Evolutionary conservation across 2,888 invertebrate genomes (phyloP), one percentile per base, ranked within the genome.

Genomic region (Amiota minor): DNA sequence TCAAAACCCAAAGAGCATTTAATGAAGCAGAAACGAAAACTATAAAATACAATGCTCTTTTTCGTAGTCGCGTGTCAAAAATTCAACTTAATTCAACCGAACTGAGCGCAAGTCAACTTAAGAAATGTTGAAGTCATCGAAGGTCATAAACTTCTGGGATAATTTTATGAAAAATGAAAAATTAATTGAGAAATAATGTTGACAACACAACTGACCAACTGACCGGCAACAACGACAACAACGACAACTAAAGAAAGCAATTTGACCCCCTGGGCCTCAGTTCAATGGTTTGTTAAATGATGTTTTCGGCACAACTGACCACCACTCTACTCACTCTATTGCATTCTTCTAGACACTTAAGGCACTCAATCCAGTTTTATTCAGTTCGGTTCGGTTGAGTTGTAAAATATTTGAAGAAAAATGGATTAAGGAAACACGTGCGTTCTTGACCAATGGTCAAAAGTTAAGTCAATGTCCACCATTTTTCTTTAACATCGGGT

Each of bases 151-250:
- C 9, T 84, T 85, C 84, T 83, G 82, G 84, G 79, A 85, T 85
- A 87, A 86, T 85, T 86, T 86, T 78, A 82, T 87, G 87, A 88
- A 87, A 87, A 87, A 88, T 87, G 81, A 80, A 83, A 82, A 83
- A 88, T 88, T 88, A 87, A 88, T 88, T 88, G 87, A 82, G 84
- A 83, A 87, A 88, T 85, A 87, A 85, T 87, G 88, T 81, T 88
- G 88, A 87, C 87, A 86, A 80, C 83, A 35, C 35, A 79, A 79
- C 82, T 85, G 85, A 85, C 88, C 88, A 82, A 84, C 81, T 35
- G 35, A 35, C 35, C 35, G 6, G 35, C 35, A 35, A 35, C 35
- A 35, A 35, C 35, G 6, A 35, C 35, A 35, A 35, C 35, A 6
- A 6, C 35, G 6, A 35, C 6, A 35, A 35, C 35, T 35, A 35